phyloP scores from a whole-genome alignment of 2,797 vertebrate genomes.

The Mionectes olivaceus region DNA sequence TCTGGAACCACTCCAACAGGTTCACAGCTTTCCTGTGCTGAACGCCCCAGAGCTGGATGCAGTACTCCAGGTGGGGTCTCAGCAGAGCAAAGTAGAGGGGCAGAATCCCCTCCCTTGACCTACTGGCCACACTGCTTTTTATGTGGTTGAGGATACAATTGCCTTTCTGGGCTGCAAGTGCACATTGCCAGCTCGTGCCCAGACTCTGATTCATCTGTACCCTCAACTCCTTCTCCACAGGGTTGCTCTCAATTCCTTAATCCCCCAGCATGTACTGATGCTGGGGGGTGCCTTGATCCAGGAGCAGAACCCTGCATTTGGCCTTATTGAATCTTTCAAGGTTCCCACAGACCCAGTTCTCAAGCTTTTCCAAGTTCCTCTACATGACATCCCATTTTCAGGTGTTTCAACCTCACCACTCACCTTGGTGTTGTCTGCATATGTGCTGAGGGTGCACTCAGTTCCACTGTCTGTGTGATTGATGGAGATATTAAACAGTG shows the following conservation, averaged over 20 bases:
- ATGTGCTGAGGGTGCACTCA: background rate
- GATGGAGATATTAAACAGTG: background rate
- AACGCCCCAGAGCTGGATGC: background rate
- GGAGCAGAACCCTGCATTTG: background rate
- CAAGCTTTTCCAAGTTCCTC: background rate
- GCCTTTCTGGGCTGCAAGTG: no score
- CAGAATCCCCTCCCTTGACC: background rate
- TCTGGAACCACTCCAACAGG: background rate
- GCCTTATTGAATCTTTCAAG: background rate
- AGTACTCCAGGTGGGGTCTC: background rate
- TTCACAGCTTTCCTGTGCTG: background rate
- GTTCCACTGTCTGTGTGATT: background rate
- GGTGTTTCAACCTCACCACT: background rate
- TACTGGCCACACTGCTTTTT: background rate
- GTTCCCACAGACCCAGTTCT: background rate
- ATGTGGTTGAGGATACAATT: background rate
- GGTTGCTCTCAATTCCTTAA: background rate
- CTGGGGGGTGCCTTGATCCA: accelerated
- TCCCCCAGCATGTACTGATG: background rate
- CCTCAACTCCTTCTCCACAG: background rate
- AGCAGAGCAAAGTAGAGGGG: background rate
- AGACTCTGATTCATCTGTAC: background rate
- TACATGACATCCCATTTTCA: background rate
- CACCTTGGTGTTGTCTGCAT: background rate
- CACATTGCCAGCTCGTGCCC: background rate